Evolutionary conservation across 2,888 invertebrate species (phyloP), one percentile per base, ranked within the genome.

Genomic region (Ectemnius continuus): DNA sequence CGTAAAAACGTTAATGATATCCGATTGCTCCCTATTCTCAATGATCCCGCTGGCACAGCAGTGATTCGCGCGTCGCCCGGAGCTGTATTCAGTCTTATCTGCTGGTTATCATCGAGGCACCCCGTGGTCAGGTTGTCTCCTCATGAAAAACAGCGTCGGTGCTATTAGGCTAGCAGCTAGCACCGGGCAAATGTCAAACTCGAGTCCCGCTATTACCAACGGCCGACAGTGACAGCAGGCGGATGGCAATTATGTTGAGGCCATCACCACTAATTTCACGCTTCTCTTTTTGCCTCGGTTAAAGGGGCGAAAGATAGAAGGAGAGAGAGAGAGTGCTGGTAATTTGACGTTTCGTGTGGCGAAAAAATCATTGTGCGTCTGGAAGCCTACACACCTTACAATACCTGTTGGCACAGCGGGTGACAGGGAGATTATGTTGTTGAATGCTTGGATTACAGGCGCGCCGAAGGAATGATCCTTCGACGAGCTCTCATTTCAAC

Each of bases 1-100:
- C 67, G 73, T 80, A 87, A 89, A 88, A 89, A 87, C 87, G 84
- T 85, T 90, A 90, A 90, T 90, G 89, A 89, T 89, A 90, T 88
- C 89, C 87, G 89, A 89, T 89, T 89, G 89, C 87, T 87, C 87
- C 85, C 84, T 84, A 86, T 89, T 89, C 89, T 85, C 86, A 88
- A 87, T 86, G 88, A 87, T 88, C 86, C 87, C 36, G 36, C 84
- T 80, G 78, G 74, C 76, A 69, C 75, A 72, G 77, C 69, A 70
- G 57, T 71, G 67, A 69, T 79, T 76, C 78, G 70, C 75, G 67
- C 68, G 76, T 76, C 66, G 70, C 79, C 82, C 76, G 62, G 48
- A 47, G 75, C 68, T 70, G 36, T 58, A 56, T 57, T 23, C 59
- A 59, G 36, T 18, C 75, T 84, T 83, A 83, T 83, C 83, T 72